Conservation (phyloP, 2,888 invertebrate species). For the Adelphocoris suturalis region DNA sequence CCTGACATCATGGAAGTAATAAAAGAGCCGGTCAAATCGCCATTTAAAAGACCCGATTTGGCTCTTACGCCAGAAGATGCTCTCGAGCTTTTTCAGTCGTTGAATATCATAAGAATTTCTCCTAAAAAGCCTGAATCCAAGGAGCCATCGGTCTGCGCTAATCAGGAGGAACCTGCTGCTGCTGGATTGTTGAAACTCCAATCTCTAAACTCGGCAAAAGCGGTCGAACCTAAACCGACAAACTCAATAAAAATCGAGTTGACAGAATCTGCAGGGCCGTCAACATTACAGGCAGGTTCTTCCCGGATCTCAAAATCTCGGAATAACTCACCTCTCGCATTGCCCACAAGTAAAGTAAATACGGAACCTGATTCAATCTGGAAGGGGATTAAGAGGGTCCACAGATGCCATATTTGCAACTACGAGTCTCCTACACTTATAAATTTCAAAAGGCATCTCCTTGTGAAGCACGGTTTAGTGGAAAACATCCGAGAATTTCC, state of each 20-base stretch:
- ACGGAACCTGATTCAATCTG: neutral
- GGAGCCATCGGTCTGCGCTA: neutral
- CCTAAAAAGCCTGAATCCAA: neutral
- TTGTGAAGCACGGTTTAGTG: conserved; percentile 56
- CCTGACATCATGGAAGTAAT: too few relatives aligned
- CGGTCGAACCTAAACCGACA: too few relatives aligned
- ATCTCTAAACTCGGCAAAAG: neutral
- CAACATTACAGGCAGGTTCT: neutral
- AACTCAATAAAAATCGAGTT: neutral
- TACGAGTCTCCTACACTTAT: conserved; percentile 1
- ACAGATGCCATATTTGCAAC: conserved; percentile 46
- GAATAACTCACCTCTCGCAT: neutral
- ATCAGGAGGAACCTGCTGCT: too few relatives aligned
- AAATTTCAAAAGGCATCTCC: conserved; percentile 57
- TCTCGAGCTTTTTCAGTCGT: conserved; percentile 36
- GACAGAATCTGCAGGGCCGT: neutral
- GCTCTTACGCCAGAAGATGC: conserved; percentile 38
- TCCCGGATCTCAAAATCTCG: neutral
- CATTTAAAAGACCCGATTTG: neutral
- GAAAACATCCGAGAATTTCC: neutral
- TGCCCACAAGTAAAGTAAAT: neutral
- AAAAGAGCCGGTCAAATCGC: neutral
- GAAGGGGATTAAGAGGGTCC: neutral
- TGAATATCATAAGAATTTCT: conserved; percentile 38
- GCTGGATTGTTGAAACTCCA: neutral